phyloP scores from a whole-genome alignment of 1,140 invertebrate species.

The Propsilocerus akamusi region DNA sequence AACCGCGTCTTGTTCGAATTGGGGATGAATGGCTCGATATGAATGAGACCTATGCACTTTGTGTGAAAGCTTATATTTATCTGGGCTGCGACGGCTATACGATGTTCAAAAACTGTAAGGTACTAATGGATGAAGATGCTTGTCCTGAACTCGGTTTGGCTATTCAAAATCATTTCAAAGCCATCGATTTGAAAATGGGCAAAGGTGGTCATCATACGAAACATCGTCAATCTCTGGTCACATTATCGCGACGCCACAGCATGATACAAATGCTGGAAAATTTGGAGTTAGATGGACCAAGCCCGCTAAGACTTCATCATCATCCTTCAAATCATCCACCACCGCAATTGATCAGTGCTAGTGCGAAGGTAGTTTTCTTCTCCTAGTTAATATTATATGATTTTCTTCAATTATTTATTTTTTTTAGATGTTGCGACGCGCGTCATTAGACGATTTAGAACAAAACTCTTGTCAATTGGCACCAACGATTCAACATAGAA shows the following conservation, averaged over 20 bases:
- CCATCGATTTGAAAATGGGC: slow-evolving; percentile 57
- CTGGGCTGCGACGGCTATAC: slow-evolving; percentile 71
- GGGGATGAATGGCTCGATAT: slow-evolving; percentile 64
- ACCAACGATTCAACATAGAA: slow-evolving; percentile 54
- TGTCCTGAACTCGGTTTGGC: slow-evolving; percentile 63
- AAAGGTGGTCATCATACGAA: slow-evolving; percentile 49
- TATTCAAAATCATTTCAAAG: slow-evolving; percentile 74
- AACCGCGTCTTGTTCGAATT: slow-evolving; percentile 51
- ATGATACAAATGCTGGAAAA: slow-evolving; percentile 54
- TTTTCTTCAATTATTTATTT: not conserved
- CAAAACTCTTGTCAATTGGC: slow-evolving; percentile 53
- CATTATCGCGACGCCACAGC: slow-evolving; percentile 53
- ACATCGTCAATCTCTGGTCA: slow-evolving; percentile 66
- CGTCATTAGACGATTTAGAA: slow-evolving; percentile 58
- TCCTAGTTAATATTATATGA: not conserved
- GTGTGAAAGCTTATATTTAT: slow-evolving; percentile 62
- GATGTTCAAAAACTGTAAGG: slow-evolving; percentile 48
- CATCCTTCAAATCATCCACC: slow-evolving; percentile 12
- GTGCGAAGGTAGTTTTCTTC: slow-evolving; percentile 14
- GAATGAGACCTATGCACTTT: slow-evolving; percentile 54
- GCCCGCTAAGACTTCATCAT: slow-evolving; percentile 32
- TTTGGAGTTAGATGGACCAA: slow-evolving; percentile 43
- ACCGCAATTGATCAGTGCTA: slow-evolving; percentile 17
- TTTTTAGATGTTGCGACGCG: slow-evolving; percentile 32
- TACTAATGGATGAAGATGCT: slow-evolving; percentile 62